phyloP scores from a whole-genome alignment of 2,113 vertebrate species.

The Morone saxatilis region DNA sequence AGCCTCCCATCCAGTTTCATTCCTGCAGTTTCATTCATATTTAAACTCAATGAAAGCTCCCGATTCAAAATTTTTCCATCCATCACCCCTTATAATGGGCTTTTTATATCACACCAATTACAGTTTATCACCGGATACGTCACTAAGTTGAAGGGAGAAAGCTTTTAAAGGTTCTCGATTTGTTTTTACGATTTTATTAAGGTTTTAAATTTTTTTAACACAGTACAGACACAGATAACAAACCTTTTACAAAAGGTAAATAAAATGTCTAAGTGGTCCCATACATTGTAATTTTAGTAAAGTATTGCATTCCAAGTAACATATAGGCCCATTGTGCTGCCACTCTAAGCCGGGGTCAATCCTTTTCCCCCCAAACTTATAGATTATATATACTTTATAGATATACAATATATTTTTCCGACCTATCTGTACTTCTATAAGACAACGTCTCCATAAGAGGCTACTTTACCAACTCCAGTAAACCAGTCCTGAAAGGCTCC shows the following conservation, averaged over 20 bases:
- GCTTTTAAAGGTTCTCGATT: background rate
- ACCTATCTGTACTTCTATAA: background rate
- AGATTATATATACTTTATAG: background rate
- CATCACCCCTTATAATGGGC: background rate
- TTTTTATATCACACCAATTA: background rate
- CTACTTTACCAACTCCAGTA: background rate
- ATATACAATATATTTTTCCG: background rate
- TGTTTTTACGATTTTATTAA: too few relatives aligned
- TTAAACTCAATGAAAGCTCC: background rate
- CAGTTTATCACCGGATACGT: background rate
- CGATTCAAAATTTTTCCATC: background rate
- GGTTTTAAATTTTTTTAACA: too few relatives aligned
- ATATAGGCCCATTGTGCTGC: background rate
- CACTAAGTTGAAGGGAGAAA: background rate
- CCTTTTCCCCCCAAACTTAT: background rate
- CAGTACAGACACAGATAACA: too few relatives aligned
- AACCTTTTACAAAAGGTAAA: too few relatives aligned
- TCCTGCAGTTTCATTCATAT: conserved; percentile 4
- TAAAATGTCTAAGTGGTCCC: too few relatives aligned
- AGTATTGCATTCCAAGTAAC: background rate
- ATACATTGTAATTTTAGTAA: background rate
- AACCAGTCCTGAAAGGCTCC: background rate
- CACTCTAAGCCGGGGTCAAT: background rate
- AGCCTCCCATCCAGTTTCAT: background rate
- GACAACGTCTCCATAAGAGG: background rate